These are phyloP conservation scores for Australoheros facetus DNA, from an alignment of 2,797 vertebrate genomes.

Conservation along the genomic window DNA sequence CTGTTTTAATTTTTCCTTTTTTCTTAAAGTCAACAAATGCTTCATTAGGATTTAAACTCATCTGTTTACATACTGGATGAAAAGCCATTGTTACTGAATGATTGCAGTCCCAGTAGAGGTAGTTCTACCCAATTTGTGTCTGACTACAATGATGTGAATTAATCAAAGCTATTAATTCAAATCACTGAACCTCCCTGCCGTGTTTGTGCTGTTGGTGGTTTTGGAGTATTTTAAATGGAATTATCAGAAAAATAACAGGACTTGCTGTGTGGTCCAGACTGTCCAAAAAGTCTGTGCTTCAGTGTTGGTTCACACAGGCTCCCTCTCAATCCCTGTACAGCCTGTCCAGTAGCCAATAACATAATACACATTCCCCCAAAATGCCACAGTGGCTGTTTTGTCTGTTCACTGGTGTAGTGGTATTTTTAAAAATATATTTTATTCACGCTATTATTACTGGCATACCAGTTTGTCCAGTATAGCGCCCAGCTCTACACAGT, in stretches of 20 bases:
- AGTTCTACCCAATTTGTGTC: neutral
- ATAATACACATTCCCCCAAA: neutral
- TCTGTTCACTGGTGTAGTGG: neutral
- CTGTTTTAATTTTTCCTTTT: rapidly evolving
- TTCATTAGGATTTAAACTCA: neutral
- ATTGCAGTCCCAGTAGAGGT: neutral
- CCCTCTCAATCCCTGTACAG: neutral
- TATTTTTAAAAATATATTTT: neutral
- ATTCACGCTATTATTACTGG: neutral
- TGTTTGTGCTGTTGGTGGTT: neutral
- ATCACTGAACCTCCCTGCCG: neutral
- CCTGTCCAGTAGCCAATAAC: neutral
- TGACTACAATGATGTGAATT: too few species aligned
- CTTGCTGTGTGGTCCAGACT: too few species aligned
- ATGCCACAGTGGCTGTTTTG: rapidly evolving
- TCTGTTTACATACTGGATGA: neutral
- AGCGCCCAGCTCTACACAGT: neutral
- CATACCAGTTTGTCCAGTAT: neutral
- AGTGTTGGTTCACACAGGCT: neutral
- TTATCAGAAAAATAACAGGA: too few species aligned
- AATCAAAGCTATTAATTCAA: neutral
- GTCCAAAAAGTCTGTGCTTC: too few species aligned
- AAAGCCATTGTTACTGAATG: neutral
- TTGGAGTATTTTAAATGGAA: neutral
- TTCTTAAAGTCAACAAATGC: neutral